Evolutionary conservation across 2,888 invertebrate species (phyloP).

Genomic region (Cerastis leucographa): DNA sequence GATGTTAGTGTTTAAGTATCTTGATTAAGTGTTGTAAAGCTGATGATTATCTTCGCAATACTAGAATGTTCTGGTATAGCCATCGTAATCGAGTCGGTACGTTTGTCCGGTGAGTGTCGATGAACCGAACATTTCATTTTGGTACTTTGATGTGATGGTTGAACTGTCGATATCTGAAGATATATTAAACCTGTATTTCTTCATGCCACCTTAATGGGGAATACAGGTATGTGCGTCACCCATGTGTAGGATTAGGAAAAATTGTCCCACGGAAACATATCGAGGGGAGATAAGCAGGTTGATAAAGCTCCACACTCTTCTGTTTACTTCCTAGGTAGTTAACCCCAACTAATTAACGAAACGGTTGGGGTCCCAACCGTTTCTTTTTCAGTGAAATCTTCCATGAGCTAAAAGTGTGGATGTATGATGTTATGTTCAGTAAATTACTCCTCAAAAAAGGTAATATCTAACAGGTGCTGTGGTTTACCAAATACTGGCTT

Average conservation of each 20-base stretch:
- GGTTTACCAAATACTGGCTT: neutral
- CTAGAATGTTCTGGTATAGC: no score
- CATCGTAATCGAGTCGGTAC: neutral
- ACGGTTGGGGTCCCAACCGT: neutral
- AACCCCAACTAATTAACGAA: neutral
- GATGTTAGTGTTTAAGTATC: neutral
- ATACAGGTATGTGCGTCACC: neutral
- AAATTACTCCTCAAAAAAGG: neutral
- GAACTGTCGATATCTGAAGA: neutral
- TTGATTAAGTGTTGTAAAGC: neutral
- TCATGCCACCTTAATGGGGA: neutral
- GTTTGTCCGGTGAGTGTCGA: neutral
- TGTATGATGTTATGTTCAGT: constrained; percentile 1
- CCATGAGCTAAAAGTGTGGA: neutral
- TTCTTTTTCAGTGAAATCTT: neutral
- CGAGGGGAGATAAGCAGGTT: constrained; percentile 42
- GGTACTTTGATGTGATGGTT: neutral
- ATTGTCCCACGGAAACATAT: constrained; percentile 20
- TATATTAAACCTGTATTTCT: neutral
- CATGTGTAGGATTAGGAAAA: constrained; percentile 12
- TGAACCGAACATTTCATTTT: constrained; percentile 1
- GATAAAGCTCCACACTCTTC: constrained; percentile 26
- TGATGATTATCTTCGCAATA: no score
- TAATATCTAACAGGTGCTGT: no score
- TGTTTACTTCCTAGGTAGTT: constrained; percentile 11